Percentiles rank a stretch among this genome's conserved stretches.
Conservation (phyloP, 2,888 invertebrate genomes). For the Ptychoptera contaminata region DNA sequence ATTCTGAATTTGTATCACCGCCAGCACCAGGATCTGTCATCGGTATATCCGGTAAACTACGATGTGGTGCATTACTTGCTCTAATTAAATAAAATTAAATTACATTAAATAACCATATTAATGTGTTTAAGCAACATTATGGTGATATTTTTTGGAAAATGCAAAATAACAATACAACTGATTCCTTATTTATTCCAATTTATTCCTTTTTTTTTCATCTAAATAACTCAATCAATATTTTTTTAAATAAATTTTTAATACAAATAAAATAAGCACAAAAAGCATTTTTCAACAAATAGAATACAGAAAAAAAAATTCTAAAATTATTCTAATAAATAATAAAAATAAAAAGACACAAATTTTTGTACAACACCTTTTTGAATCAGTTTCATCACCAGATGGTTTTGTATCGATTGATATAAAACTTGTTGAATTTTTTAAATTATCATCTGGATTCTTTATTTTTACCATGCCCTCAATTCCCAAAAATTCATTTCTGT, state of each 20-base stretch:
- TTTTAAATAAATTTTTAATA: too few species aligned
- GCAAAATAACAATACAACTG: too few species aligned
- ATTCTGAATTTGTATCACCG: conserved; percentile 66
- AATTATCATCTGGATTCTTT: conserved; percentile 49
- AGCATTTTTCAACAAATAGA: too few species aligned
- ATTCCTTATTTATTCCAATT: too few species aligned
- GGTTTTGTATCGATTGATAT: conserved; percentile 16
- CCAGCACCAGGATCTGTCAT: conserved; percentile 37
- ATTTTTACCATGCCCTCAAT: conserved; percentile 57
- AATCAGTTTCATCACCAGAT: conserved; percentile 21
- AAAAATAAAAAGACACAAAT: too few species aligned
- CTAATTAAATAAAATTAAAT: conserved; percentile 15
- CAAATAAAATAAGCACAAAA: too few species aligned
- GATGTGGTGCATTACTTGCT: conserved; percentile 38
- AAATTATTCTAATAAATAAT: conserved; percentile 18
- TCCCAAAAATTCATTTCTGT: conserved; percentile 53
- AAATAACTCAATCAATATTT: too few species aligned
- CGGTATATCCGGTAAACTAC: conserved; percentile 76
- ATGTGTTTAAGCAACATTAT: too few species aligned
- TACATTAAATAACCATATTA: background rate
- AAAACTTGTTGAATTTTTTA: conserved; percentile 20
- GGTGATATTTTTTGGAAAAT: too few species aligned
- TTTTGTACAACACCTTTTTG: conserved; percentile 6
- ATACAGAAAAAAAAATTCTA: too few species aligned
- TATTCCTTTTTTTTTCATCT: too few species aligned